Conservation (phyloP, 2,888 invertebrate species). For the Drosophila phalerata region DNA sequence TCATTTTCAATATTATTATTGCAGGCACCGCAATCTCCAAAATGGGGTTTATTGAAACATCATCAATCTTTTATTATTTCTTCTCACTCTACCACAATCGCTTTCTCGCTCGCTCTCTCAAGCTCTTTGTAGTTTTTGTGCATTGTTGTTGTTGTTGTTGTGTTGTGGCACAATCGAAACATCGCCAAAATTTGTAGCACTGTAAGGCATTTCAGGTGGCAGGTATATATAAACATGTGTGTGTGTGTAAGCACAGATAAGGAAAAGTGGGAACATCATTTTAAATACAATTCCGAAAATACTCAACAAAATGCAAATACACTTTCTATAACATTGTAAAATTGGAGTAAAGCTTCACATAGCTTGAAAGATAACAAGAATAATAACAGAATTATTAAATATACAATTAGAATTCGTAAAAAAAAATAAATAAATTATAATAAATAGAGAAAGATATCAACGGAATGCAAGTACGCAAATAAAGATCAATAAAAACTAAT, state of each 20-base stretch:
- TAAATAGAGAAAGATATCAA: too few relatives aligned
- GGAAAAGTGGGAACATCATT: slow-evolving; percentile 18
- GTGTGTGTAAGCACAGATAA: slow-evolving; percentile 25
- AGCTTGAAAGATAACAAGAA: not conserved
- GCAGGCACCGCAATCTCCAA: slow-evolving; percentile 57
- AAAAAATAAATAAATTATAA: too few relatives aligned
- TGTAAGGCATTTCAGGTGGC: slow-evolving; percentile 13
- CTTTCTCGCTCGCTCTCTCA: not conserved
- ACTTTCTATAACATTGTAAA: not conserved
- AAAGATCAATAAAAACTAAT: too few relatives aligned
- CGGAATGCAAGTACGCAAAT: too few relatives aligned
- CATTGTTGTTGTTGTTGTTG: slow-evolving; percentile 14
- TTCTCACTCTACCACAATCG: not conserved
- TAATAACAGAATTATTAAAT: too few relatives aligned
- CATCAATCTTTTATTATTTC: slow-evolving; percentile 61
- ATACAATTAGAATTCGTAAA: too few relatives aligned
- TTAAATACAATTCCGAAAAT: not conserved
- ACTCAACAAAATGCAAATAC: not conserved
- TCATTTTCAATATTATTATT: slow-evolving; percentile 68
- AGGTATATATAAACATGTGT: slow-evolving; percentile 3
- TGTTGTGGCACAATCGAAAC: slow-evolving; percentile 26
- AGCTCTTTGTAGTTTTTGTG: slow-evolving; percentile 14
- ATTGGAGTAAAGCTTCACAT: not conserved
- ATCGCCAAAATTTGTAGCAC: slow-evolving; percentile 26
- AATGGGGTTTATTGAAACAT: slow-evolving; percentile 71